Base-by-base conservation (phyloP, 2,113 vertebrate species). In the Silurus meridionalis region DNA sequence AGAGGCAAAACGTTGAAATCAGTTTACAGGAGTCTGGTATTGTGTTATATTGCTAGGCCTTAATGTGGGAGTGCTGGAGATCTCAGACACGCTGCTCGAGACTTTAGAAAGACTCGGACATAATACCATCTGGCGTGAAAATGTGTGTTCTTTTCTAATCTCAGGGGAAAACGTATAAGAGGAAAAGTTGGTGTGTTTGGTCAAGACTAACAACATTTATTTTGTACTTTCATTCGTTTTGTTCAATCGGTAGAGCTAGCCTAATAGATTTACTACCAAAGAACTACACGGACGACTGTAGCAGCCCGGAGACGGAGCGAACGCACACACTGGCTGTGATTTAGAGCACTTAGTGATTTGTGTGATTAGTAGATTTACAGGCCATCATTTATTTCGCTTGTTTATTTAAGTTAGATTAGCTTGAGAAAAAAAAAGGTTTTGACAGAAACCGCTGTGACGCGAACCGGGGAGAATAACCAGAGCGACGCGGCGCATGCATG, bases 391-490 rank as follows among this genome's bases (percentile, higher is more conserved):
- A 57, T 85, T 79, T 37, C 8, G 19, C 4, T n/a, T 55, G 80
- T 80, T 85, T 64, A 85, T 79, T 66, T 79, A 74, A 74, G 17
- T 55, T 50, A 71, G 71, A 63, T 63, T 74, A 84, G 46, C 57
- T 28, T 57, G 52, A 80, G 69, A 14, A 0, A 8, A 23, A 83
- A 87, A 66, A 69, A 79, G 17, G 78, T 60, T 80, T 80, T 46
- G 25, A 60, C 77, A 37, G n/a, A 57, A 55, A 79, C 28, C 28
- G 28, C 28, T 37, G 28, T 37, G 28, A 37, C 15, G 15, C 28
- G 48, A n/a, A 25, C n/a, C 11, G 25, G 2, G 37, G 77, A 79
- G 15, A 80, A 6, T 37, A 80, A 46, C 15, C 78, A 80, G 78
- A 80, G 48, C 10, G 3, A n/a, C 5, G 66, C 25, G 37, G 19